Base-by-base conservation (phyloP, 92 coral and sea anemone genomes). In the Paramuricea clavata region DNA sequence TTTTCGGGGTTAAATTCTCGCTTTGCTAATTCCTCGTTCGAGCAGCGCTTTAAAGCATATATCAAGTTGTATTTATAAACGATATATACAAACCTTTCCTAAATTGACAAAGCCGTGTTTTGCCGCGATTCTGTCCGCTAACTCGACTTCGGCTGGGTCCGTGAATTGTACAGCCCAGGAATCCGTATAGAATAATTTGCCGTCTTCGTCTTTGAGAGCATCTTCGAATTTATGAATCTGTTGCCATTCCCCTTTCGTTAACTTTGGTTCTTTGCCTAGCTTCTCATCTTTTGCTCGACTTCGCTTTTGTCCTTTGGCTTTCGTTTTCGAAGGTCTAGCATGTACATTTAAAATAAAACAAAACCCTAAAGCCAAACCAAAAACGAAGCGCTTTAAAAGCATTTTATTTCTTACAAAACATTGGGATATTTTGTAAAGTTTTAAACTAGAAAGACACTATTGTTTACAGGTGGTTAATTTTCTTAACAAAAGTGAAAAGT, bases 191-290 rank as follows among this genome's bases (percentile, higher is more conserved):
- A 89, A 85, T 22, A 94, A 90, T 69, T 93, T 89, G 19, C 99
- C 99, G 69, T 89, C 91, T 43, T 96, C 99, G 59, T 91, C 95
- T 72, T 94, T 96, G 17, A 96, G 90, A 25, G 99, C 99, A 82
- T 96, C 99, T 83, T 94, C 99, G 69, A 96, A 94, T 88, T 87
- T 96, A 81, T 96, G 99, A 52, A 96, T 83, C 52, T 96, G 89
- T 81, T 88, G 88, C 99, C 99, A 96, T 73, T 96, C 99, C 73
- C 82, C 90, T 11, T 92, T 78, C 9, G 98, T 89, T n/a, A 96
- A 83, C 54, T 86, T 85, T 11, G 93, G 93, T 15, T 76, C 82
- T 71, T 76, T 76, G 9, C 23, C 9, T 31, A 56, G n/a, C 54
- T 61, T 39, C 12, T 79, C 34, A 11, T 13, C 6, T 0, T 35